Conservation (phyloP, 2,888 invertebrate genomes). For the Lypha dubia region DNA sequence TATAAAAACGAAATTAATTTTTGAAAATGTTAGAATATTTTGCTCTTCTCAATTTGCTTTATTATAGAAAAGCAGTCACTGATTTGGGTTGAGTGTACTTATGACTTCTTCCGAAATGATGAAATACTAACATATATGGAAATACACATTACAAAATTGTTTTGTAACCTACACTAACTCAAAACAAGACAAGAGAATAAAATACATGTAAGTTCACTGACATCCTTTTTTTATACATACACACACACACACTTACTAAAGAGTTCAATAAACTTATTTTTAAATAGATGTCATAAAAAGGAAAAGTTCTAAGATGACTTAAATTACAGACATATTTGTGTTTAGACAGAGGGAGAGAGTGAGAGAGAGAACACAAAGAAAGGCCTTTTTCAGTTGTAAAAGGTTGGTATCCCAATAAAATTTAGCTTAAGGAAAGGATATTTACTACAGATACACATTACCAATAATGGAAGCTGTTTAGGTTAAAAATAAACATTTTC, state of each 20-base stretch:
- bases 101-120: slow-evolving; percentile 56
- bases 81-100: slow-evolving; percentile 49
- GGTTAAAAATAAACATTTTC: too few species aligned
- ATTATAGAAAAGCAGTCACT: slow-evolving; percentile 38
- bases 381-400: neutral
- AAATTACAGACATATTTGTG: neutral
- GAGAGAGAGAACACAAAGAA: too few species aligned
- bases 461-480: too few species aligned
- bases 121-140: slow-evolving; percentile 29
- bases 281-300: slow-evolving; percentile 59
- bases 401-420: neutral
- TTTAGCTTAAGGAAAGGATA: too few species aligned
- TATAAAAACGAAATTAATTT: slow-evolving; percentile 32
- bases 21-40: slow-evolving; percentile 42
- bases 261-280: slow-evolving; percentile 68
- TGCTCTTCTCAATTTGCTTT: neutral
- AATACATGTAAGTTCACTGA: slow-evolving; percentile 56
- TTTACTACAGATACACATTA: too few species aligned
- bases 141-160: slow-evolving; percentile 11
- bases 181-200: slow-evolving; percentile 1
- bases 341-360: too few species aligned
- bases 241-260: slow-evolving; percentile 15
- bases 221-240: slow-evolving; percentile 20
- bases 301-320: slow-evolving; percentile 60
- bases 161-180: slow-evolving; percentile 19